Conservation (phyloP, 2,888 invertebrate genomes). For the Pantelozetes paolii region DNA sequence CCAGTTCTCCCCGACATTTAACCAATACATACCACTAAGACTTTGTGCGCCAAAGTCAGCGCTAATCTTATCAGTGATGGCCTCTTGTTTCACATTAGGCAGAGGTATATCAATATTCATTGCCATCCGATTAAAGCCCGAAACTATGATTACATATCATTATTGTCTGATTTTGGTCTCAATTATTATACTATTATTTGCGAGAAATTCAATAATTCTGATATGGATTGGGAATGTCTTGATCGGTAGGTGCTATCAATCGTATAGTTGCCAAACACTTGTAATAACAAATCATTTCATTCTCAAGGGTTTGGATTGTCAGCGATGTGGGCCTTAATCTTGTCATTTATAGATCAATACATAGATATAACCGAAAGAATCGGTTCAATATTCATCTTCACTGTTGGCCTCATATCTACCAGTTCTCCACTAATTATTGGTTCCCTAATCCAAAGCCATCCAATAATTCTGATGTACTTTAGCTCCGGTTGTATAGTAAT, state of each 20-base stretch:
- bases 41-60: constrained; percentile 20
- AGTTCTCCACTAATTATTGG: constrained; percentile 37
- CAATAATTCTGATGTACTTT: constrained; percentile 38
- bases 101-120: constrained; percentile 19
- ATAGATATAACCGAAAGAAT: constrained; percentile 38
- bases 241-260: neutral
- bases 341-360: constrained; percentile 36
- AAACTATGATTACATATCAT: constrained; percentile 30
- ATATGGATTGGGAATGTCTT: constrained; percentile 20
- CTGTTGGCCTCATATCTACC: constrained; percentile 27
- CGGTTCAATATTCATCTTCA: constrained; percentile 40
- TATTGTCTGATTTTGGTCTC: neutral
- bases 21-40: constrained; percentile 30
- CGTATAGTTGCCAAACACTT: too few species aligned
- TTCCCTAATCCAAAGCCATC: constrained; percentile 12
- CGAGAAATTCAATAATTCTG: neutral
- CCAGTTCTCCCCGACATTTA: constrained; percentile 22
- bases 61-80: constrained; percentile 32
- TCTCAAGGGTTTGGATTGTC: constrained; percentile 19
- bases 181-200: constrained; percentile 19
- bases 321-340: constrained; percentile 24
- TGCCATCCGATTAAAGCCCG: constrained; percentile 1
- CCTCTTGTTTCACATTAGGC: constrained; percentile 34
- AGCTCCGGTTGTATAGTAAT: constrained; percentile 2
- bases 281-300: neutral